Evolutionary conservation across 2,797 vertebrate species (phyloP).

Genomic region (Phalanger gymnotis): DNA sequence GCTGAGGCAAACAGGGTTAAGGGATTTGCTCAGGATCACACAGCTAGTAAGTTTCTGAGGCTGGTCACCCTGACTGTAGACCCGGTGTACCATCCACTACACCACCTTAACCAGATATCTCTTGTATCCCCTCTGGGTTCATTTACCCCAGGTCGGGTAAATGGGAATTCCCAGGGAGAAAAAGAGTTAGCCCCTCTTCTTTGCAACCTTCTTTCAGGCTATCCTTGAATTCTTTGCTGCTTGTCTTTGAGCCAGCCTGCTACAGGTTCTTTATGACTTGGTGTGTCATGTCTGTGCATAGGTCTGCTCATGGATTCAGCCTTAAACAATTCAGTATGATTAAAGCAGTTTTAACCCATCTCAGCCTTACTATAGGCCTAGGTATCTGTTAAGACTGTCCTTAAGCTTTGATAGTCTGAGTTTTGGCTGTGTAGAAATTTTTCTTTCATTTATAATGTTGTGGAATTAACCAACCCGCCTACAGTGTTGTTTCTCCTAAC

Average conservation of each 20-base stretch:
- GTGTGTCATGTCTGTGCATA: neutral
- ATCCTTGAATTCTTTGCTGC: neutral
- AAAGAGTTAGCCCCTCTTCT: neutral
- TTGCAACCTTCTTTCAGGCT: neutral
- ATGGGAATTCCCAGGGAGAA: neutral
- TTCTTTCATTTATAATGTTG: neutral
- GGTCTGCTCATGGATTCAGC: neutral
- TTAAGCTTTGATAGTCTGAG: neutral
- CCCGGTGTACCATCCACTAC: neutral
- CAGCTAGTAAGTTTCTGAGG: neutral
- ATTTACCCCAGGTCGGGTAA: neutral
- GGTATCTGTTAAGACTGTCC: neutral
- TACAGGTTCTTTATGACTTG: neutral
- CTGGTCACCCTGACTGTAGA: neutral
- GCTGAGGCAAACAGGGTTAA: neutral
- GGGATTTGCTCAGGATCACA: neutral
- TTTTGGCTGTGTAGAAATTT: neutral
- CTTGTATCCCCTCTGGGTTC: neutral
- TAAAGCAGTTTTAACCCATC: neutral
- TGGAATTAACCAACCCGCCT: neutral
- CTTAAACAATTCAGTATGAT: neutral
- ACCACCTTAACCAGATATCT: neutral
- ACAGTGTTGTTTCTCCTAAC: neutral
- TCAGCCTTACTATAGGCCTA: neutral
- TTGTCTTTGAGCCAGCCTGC: neutral